Percentiles rank a stretch among this genome's conserved stretches.
These are phyloP conservation scores for Rhogogaster chlorosoma DNA, from an alignment of 2,888 invertebrate genomes.

Conservation along the genomic window DNA sequence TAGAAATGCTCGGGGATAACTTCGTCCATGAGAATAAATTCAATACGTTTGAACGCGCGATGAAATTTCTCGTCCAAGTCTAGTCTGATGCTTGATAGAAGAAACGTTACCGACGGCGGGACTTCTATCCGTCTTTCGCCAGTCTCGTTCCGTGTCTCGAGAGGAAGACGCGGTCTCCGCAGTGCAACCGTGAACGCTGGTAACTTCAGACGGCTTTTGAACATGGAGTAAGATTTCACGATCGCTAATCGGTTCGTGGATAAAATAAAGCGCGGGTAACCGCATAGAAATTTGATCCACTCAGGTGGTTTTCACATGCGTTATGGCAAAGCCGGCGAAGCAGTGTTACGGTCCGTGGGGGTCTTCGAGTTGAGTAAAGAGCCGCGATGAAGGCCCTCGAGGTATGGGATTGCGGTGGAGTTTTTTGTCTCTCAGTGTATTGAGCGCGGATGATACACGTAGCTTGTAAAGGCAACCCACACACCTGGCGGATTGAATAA, in stretches of 20 bases:
- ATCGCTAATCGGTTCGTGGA: background rate
- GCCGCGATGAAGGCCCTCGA: background rate
- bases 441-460: background rate
- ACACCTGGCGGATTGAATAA: background rate
- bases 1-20: background rate
- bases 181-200: too few relatives aligned
- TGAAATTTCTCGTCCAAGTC: too few relatives aligned
- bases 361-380: background rate
- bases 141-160: too few relatives aligned
- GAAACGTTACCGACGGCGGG: too few relatives aligned
- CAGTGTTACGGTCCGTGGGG: background rate
- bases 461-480: background rate
- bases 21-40: background rate
- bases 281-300: constrained; percentile 9
- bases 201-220: background rate
- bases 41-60: too few relatives aligned
- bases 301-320: background rate
- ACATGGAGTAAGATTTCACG: background rate
- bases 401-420: background rate
- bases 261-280: background rate
- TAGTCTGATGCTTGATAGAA: too few relatives aligned
- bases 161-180: background rate
- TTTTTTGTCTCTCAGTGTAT: background rate
- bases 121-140: too few relatives aligned
- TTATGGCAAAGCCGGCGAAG: background rate